Evolutionary conservation across 2,113 vertebrate species (phyloP).

Genomic region (Felis catus): F.catus_Fca126_mat1.0 CM031416.1:148422501-148423000

Average conservation of each 20-base stretch:
- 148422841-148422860: background rate
- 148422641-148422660: too few relatives aligned
- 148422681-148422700: accelerated
- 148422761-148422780: background rate
- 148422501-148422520: background rate
- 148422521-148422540: background rate
- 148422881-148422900: background rate
- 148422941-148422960: background rate
- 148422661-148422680: background rate
- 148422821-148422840: background rate
- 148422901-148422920: background rate
- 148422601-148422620: accelerated
- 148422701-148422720: background rate
- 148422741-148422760: background rate
- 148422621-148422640: accelerated
- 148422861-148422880: background rate
- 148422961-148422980: too few relatives aligned
- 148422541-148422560: background rate
- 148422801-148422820: background rate
- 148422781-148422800: background rate
- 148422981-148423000: background rate
- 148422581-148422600: background rate
- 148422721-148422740: background rate
- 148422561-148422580: accelerated
- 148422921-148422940: accelerated